These are phyloP conservation scores for Baccha elongata DNA, from an alignment of 2,888 invertebrate species.

Conservation along the genomic window DNA sequence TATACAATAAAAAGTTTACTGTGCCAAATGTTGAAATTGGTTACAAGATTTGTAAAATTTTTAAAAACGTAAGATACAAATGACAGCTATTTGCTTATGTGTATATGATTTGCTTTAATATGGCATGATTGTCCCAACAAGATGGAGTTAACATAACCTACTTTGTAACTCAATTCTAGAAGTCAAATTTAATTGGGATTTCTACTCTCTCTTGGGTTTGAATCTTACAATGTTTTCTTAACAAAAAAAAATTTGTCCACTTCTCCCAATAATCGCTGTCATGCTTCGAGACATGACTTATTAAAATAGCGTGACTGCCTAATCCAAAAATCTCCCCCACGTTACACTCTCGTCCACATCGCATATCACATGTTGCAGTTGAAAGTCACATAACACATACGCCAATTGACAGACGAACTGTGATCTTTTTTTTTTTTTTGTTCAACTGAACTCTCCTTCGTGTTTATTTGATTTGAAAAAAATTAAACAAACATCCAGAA, in stretches of 20 bases:
- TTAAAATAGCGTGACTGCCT: slow-evolving; percentile 72
- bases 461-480: slow-evolving; percentile 53
- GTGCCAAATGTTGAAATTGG: not conserved
- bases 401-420: slow-evolving; percentile 55
- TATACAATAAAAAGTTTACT: not conserved
- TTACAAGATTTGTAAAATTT: not conserved
- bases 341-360: slow-evolving; percentile 62
- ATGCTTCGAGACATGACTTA: slow-evolving; percentile 70
- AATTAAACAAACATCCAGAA: slow-evolving; percentile 62
- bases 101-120: no score
- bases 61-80: not conserved
- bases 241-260: slow-evolving; percentile 33
- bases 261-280: slow-evolving; percentile 50
- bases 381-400: slow-evolving; percentile 41
- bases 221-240: not conserved
- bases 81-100: no score
- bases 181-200: slow-evolving; percentile 48
- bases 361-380: slow-evolving; percentile 60
- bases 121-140: not conserved
- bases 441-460: slow-evolving; percentile 12
- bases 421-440: not conserved
- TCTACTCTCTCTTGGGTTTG: not conserved
- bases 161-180: slow-evolving; percentile 10
- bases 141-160: not conserved
- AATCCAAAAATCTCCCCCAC: slow-evolving; percentile 68